A percentile compares a stretch with the other conserved stretches of the same genome.
Evolutionary conservation across 1,140 invertebrate genomes (phyloP).

Genomic region (Papilio dardanus): DNA sequence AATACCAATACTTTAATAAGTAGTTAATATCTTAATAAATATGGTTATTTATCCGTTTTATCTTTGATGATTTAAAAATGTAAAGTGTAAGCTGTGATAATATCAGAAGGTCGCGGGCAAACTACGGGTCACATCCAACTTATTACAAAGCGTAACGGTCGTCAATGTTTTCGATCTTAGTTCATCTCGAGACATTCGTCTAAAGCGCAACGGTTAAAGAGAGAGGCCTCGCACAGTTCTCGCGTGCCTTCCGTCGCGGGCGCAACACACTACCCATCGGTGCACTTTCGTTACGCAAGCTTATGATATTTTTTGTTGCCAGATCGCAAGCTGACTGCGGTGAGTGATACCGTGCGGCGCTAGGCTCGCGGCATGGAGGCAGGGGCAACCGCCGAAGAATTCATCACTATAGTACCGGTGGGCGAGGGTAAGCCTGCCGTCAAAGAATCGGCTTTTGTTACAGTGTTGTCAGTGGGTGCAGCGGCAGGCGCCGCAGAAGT

Average conservation of each 20-base stretch:
- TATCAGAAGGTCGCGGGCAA: neutral
- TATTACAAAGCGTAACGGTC: constrained; percentile 34
- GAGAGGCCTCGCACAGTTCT: constrained; percentile 62
- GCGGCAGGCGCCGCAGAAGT: constrained; percentile 86
- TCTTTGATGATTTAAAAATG: neutral
- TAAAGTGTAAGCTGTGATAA: neutral
- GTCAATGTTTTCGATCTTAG: constrained; percentile 43
- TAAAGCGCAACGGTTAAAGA: constrained; percentile 68
- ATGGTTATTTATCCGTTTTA: no score
- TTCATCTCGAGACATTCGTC: constrained; percentile 54
- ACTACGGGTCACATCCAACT: neutral
- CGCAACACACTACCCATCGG: constrained; percentile 54
- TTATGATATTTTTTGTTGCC: constrained; percentile 65
- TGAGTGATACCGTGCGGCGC: constrained; percentile 58
- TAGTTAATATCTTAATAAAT: no score
- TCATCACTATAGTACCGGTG: constrained; percentile 81
- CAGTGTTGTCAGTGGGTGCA: constrained; percentile 75
- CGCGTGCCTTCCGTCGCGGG: constrained; percentile 53
- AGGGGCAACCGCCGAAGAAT: constrained; percentile 72
- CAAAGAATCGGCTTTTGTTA: constrained; percentile 75
- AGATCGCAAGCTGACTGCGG: constrained; percentile 62
- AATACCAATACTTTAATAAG: no score
- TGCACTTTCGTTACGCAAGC: constrained; percentile 64
- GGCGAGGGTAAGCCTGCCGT: constrained; percentile 68
- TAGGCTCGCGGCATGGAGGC: constrained; percentile 74